phyloP scores from a whole-genome alignment of 2,797 vertebrate genomes.

The Tangara arthus region DNA sequence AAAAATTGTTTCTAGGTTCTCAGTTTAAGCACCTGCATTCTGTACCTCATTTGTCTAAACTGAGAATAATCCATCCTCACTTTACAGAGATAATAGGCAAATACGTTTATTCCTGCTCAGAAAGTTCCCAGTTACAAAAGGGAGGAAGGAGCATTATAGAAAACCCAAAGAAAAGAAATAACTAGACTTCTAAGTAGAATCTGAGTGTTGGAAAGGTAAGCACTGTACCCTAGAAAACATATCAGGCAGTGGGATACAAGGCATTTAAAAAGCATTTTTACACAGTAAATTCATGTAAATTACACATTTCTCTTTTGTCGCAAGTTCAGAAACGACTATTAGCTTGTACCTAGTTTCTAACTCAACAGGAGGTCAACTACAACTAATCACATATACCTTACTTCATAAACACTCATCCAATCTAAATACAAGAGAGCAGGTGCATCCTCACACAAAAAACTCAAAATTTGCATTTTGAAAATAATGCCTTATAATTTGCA shows the following conservation, averaged over 20 bases:
- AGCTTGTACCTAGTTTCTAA: background rate
- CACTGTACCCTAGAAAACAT: background rate
- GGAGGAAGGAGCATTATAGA: background rate
- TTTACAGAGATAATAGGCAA: background rate
- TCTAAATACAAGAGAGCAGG: background rate
- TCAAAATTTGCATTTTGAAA: background rate
- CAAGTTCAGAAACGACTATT: background rate
- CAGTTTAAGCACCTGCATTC: constrained; percentile 42
- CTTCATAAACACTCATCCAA: background rate
- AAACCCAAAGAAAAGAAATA: background rate
- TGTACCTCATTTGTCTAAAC: background rate
- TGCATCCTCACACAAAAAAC: background rate
- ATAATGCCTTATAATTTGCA: background rate
- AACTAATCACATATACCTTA: background rate
- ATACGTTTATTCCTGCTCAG: background rate
- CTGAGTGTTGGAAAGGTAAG: background rate
- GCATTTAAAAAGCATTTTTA: background rate
- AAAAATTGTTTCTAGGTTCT: constrained; percentile 46
- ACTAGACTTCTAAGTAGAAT: background rate
- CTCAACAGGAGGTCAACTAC: background rate
- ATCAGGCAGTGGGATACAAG: background rate
- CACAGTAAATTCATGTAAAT: background rate
- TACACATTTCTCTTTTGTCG: background rate
- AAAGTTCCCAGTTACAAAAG: background rate
- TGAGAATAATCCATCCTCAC: background rate